Percentiles rank a stretch among this genome's conserved stretches.
phyloP scores from a whole-genome alignment of 2,888 invertebrate species.

The Drymonia ruficornis region DNA sequence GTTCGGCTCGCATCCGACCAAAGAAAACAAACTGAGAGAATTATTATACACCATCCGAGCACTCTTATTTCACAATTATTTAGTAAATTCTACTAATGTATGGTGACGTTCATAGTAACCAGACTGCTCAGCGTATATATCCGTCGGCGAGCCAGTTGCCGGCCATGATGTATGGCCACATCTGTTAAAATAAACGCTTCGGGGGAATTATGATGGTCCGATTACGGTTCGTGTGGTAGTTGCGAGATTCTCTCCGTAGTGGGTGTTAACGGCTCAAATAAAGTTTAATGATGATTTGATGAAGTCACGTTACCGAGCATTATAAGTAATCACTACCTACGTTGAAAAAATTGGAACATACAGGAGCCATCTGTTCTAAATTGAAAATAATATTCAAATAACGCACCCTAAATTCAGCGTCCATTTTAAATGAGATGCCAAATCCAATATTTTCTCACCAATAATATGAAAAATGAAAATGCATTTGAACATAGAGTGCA shows the following conservation, averaged over 20 bases:
- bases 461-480: constrained; percentile 26
- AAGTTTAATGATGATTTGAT: constrained; percentile 5
- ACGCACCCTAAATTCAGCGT: constrained; percentile 7
- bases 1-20: constrained; percentile 33
- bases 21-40: constrained; percentile 64
- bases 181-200: constrained; percentile 64
- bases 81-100: constrained; percentile 67
- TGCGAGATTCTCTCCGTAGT: constrained; percentile 25
- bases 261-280: background rate
- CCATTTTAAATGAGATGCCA: constrained; percentile 11
- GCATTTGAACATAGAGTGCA: constrained; percentile 21
- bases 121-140: constrained; percentile 56
- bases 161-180: constrained; percentile 47
- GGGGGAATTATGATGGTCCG: constrained; percentile 47
- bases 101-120: constrained; percentile 70
- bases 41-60: constrained; percentile 55
- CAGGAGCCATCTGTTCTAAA: background rate
- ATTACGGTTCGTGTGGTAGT: constrained; percentile 21
- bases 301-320: no score
- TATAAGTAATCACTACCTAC: no score
- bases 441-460: constrained; percentile 10
- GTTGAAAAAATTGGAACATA: no score
- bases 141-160: constrained; percentile 55
- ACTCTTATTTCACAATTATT: constrained; percentile 62
- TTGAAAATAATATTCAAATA: background rate